Evolutionary conservation across 2,113 vertebrate genomes (phyloP).

Genomic region (Chauna torquata): DNA sequence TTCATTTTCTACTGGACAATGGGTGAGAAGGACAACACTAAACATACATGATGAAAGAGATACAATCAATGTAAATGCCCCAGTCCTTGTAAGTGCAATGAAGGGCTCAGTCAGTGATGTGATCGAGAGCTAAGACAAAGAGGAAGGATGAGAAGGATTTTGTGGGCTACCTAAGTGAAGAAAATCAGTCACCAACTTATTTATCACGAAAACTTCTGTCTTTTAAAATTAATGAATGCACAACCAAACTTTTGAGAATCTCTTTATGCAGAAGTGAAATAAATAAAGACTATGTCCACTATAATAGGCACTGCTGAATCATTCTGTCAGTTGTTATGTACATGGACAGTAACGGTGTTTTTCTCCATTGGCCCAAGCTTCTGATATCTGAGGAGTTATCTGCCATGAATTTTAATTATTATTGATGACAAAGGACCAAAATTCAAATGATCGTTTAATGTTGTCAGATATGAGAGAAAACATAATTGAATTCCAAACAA

Average conservation of each 20-base stretch:
- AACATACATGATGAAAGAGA: not conserved
- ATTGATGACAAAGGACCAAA: not conserved
- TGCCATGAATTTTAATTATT: not conserved
- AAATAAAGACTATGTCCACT: not conserved
- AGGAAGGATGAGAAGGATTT: not conserved
- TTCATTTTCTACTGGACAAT: not conserved
- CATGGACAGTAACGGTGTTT: not conserved
- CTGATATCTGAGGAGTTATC: not conserved
- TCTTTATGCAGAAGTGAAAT: not conserved
- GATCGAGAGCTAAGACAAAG: not conserved
- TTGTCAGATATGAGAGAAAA: slow-evolving; percentile 8
- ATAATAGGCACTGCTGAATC: not conserved
- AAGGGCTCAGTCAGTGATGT: not conserved
- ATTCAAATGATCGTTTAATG: slow-evolving; percentile 31
- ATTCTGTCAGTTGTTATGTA: not conserved
- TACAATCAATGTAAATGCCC: not conserved
- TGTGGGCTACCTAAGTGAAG: not conserved
- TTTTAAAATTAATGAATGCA: not conserved
- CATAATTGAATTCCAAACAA: slow-evolving; percentile 39
- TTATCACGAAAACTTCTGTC: not conserved
- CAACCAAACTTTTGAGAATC: not conserved
- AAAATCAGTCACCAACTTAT: not conserved
- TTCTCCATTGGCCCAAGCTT: not conserved
- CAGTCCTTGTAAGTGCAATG: not conserved
- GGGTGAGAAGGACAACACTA: not conserved